Percentiles rank a stretch among this genome's conserved stretches.
Conservation (phyloP, 2,797 vertebrate genomes). For the Natrix natrix region DNA sequence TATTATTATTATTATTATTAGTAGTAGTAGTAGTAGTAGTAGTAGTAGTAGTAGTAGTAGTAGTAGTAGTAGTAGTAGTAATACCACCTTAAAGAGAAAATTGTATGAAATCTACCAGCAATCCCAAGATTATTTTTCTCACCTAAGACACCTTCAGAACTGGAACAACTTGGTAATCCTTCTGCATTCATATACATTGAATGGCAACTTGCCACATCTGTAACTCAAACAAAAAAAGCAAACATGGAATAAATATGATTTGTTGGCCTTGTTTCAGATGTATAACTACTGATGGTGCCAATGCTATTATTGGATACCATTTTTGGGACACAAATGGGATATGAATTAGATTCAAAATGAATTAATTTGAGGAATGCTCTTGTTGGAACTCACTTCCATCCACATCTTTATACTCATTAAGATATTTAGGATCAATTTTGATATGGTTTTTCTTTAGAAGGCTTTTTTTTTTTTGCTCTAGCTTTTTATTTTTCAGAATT, state of each 20-base stretch:
- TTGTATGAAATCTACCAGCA: background rate
- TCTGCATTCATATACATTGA: conserved; percentile 85
- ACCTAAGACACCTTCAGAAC: conserved; percentile 75
- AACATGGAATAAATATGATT: background rate
- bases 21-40: no score
- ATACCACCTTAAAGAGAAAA: background rate
- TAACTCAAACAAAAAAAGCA: background rate
- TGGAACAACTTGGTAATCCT: conserved; percentile 77
- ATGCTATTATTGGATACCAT: background rate
- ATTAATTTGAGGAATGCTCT: background rate
- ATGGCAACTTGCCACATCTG: conserved; percentile 87
- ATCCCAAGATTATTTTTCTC: conserved; percentile 39
- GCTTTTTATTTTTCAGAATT: background rate
- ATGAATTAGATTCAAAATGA: background rate
- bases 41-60: no score
- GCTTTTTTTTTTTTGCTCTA: background rate
- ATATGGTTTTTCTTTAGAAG: no score
- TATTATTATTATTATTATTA: no score
- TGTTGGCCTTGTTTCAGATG: background rate
- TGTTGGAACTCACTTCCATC: background rate
- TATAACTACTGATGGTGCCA: background rate
- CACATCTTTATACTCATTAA: background rate
- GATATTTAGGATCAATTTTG: background rate
- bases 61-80: no score
- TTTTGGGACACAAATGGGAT: background rate